Evolutionary conservation across 2,113 vertebrate species (phyloP), one percentile per base, ranked within the genome.

Genomic region (Crotalus viridis): DNA sequence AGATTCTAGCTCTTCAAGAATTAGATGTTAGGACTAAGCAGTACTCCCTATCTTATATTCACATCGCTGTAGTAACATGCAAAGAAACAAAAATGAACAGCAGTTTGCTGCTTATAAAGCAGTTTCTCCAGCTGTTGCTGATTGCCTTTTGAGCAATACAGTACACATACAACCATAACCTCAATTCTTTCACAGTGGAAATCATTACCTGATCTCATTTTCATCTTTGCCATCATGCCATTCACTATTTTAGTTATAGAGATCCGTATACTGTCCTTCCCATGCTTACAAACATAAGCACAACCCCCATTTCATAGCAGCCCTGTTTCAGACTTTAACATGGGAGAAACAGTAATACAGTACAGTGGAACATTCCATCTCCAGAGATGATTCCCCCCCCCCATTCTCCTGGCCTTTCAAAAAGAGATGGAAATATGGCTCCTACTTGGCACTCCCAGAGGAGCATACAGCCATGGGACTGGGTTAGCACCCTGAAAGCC

Each of bases 41-140:
- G 22, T 28, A 90, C 85, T 85, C 64, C 69, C 69, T 17, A 85
- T 48, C 22, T 33, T 61, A 56, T 9, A 56, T 85, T 5, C 33
- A 87, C 39, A 69, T 55, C 87, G 39, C 28, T 92, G 33, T 74
- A 87, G 87, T 48, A 39, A 89, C 51, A 57, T 33, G 61, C 64
- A 69, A 55, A 39, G 28, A 39, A 33, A n/a, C 57, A 94, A 22
- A 88, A 54, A 88, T 54, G 87, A 89, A 81, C 52, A 90, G 33
- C 46, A 56, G 57, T 22, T 46, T 59, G 59, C 21, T 87, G 91
- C 46, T 39, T 87, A 10, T 86, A 85, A 85, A 26, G 46, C 33
- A 43, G 59, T 55, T 87, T 24, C 39, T 92, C 39, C 88, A 88
- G 90, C 86, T 93, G 86, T 92, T 92, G 81, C 59, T 74, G 54